A percentile compares a stretch with the other conserved stretches of the same genome.
Evolutionary conservation across 2,113 vertebrate species (phyloP).

Genomic region (Meleagris gallopavo): DNA sequence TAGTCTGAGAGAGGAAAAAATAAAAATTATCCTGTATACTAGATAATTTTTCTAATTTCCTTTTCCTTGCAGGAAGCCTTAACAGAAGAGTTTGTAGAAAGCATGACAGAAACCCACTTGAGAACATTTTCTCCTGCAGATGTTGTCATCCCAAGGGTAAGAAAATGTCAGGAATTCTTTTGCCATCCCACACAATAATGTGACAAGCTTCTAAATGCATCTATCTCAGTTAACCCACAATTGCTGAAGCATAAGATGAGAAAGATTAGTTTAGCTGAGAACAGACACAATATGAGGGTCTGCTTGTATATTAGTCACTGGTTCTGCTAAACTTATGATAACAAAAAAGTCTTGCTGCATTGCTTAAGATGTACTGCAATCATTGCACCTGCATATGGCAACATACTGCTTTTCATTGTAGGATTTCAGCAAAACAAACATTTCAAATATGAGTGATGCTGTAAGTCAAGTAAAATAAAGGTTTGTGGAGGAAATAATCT

Average conservation of each 20-base stretch:
- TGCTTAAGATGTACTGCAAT: neutral
- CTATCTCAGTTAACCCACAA: neutral
- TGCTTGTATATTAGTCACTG: neutral
- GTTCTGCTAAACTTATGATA: neutral
- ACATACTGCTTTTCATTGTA: neutral
- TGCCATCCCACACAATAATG: neutral
- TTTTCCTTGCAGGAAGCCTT: neutral
- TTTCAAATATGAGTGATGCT: neutral
- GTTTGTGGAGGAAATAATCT: neutral
- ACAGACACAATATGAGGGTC: neutral
- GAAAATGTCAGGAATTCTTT: neutral
- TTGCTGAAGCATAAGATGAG: neutral
- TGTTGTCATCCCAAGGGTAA: neutral
- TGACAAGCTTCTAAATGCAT: neutral
- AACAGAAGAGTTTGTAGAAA: neutral
- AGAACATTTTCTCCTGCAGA: neutral
- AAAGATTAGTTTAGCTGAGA: neutral
- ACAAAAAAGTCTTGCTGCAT: neutral
- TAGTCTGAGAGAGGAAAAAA: neutral
- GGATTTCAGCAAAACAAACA: neutral
- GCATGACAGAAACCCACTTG: neutral
- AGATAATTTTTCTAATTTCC: neutral
- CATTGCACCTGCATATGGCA: neutral
- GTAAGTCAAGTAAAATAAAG: neutral
- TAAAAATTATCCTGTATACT: neutral